Conservation (phyloP, 2,888 invertebrate species). For the Calameuta filiformis region DNA sequence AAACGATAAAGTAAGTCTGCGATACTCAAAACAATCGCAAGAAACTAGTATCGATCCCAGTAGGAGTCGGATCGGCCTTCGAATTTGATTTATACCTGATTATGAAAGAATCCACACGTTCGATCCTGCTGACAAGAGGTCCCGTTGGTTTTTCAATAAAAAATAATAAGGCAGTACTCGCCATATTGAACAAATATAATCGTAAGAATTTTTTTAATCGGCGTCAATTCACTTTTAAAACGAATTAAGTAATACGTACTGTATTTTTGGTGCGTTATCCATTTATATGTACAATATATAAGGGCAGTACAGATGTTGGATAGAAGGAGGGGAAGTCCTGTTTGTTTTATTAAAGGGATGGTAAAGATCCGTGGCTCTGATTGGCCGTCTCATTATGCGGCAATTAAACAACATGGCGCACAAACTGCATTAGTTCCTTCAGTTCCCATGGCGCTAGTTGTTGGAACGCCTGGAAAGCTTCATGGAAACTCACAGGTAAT, state of each 20-base stretch:
- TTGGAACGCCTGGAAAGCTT: constrained; percentile 19
- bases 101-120: background rate
- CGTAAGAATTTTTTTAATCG: background rate
- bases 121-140: background rate
- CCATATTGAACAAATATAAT: background rate
- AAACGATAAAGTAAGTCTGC: constrained; percentile 23
- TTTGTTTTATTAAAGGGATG: background rate
- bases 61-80: constrained; percentile 38
- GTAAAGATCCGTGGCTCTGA: constrained; percentile 28
- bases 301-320: background rate
- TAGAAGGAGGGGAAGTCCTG: background rate
- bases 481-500: background rate
- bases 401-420: constrained; percentile 52
- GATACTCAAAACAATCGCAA: constrained; percentile 13
- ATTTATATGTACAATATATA: background rate
- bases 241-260: background rate
- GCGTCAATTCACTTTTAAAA: background rate
- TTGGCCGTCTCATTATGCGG: constrained; percentile 41
- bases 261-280: background rate
- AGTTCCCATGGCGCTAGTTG: constrained; percentile 42
- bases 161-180: background rate
- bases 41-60: constrained; percentile 19
- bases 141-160: background rate
- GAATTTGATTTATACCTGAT: constrained; percentile 44
- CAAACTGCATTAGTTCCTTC: constrained; percentile 32